phyloP scores from a whole-genome alignment of 2,888 invertebrate genomes.

The Salticus scenicus region DNA sequence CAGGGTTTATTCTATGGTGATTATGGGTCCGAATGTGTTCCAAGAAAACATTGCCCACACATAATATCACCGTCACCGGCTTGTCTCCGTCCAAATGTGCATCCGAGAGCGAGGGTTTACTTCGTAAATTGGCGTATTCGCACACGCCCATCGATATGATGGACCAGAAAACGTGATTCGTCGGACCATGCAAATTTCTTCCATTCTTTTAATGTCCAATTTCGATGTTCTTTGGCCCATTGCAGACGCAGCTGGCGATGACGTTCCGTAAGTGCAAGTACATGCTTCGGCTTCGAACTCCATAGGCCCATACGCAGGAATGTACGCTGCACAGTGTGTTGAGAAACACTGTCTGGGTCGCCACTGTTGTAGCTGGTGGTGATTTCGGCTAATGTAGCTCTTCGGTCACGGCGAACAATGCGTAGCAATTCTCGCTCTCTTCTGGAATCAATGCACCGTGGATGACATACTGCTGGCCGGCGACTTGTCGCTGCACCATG shows the following conservation, averaged over 20 bases:
- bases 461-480: no score
- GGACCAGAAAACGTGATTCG: conserved; percentile 22
- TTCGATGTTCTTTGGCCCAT: not conserved
- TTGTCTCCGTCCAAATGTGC: not conserved
- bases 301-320: no score
- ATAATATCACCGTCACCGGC: conserved; percentile 15
- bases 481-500: no score
- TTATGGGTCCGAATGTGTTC: conserved; percentile 9
- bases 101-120: conserved; percentile 5
- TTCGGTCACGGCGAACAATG: no score
- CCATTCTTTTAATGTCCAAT: not conserved
- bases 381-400: no score
- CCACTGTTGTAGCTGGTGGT: no score
- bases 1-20: conserved; percentile 12
- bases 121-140: not conserved
- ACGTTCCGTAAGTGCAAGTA: not conserved
- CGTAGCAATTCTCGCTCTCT: no score
- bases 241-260: not conserved
- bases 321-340: no score
- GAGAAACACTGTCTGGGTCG: no score
- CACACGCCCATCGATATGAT: not conserved
- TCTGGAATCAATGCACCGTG: no score
- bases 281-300: no score
- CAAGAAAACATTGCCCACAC: conserved; percentile 23
- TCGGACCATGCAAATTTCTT: conserved; percentile 10